These are phyloP conservation scores for Cosmorhoe ocellata DNA, from an alignment of 2,888 invertebrate species.

Conservation along the genomic window DNA sequence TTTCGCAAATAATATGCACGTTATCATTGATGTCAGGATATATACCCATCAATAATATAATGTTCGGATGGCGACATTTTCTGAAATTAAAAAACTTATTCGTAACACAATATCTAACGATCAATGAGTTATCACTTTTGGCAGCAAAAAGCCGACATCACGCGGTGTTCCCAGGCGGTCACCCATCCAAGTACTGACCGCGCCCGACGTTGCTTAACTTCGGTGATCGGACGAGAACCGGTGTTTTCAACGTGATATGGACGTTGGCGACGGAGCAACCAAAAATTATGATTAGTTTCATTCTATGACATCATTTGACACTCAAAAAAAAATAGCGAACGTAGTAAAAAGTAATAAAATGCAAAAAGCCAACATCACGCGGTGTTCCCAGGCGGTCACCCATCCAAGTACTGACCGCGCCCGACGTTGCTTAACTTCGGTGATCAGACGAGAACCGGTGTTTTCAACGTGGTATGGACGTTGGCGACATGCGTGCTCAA, in stretches of 20 bases:
- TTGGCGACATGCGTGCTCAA: background rate
- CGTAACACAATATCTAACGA: too few relatives aligned
- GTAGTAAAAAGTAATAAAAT: background rate
- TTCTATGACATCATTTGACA: background rate
- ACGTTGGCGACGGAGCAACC: conserved; percentile 43
- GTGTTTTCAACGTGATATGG: conserved; percentile 63
- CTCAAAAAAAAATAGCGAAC: background rate
- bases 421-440: conserved; percentile 73
- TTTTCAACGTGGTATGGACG: conserved; percentile 54
- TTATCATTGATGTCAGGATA: conserved; percentile 65
- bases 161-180: conserved; percentile 69
- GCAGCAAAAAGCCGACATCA: conserved; percentile 53
- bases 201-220: conserved; percentile 79
- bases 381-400: conserved; percentile 72
- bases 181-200: conserved; percentile 79
- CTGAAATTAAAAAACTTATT: too few relatives aligned
- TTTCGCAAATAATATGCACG: conserved; percentile 73
- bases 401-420: conserved; percentile 73
- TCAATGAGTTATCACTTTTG: too few relatives aligned
- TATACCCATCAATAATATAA: conserved; percentile 77
- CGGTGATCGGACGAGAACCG: conserved; percentile 79
- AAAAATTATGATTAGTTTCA: background rate
- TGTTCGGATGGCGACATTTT: conserved; percentile 78
- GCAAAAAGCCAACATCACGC: conserved; percentile 42
- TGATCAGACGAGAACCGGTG: conserved; percentile 73